Base-by-base conservation (phyloP, 1,140 invertebrate genomes). In the Paralvinella palmiformis region DNA sequence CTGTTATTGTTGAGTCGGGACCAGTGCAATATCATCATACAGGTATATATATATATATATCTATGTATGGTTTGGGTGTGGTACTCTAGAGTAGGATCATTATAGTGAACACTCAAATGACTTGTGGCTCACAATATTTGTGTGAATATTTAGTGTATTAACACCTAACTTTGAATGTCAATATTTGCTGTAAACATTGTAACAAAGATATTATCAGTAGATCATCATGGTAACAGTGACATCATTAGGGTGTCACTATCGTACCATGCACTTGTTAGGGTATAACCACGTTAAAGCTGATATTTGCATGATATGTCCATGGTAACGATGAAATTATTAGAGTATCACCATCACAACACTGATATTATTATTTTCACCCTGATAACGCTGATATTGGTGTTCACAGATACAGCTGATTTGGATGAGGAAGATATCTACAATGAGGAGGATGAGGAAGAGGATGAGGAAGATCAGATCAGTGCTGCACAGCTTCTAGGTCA, bases 401-500 rank as follows among this genome's bases (percentile, higher is more conserved):
- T 29, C n/a, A 6, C 22, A 31, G 32, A 27, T n/a, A 29, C 41
- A 32, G 6, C 24, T 59, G 20, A 44, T 41, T 53, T 58, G 29
- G 32, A 81, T 37, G 81, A 79, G 6, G 75, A 74, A n/a, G 75
- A 79, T 48, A 70, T 71, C 31, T 68, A 68, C 29, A 53, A 68
- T 27, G 71, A 74, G 41, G 74, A 76, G 17, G 68, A 70, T 15
- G 73, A 76, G 2, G 72, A 73, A 7, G 75, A 77, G 22, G 77
- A 77, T 27, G 75, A 79, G 22, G 71, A 73, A 24, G 63, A 68
- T 15, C 79, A 79, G 68, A 76, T 84, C 66, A 83, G 81, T 35
- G 77, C 84, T 22, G 77, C 80, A 31, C 73, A 83, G 58, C 76
- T 85, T 68, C 73, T 85, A 32, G 81, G 76, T 20, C 77, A 77